Evolutionary conservation across 2,113 vertebrate species (phyloP).

Genomic region (Oxygymnocypris stewartii): DNA sequence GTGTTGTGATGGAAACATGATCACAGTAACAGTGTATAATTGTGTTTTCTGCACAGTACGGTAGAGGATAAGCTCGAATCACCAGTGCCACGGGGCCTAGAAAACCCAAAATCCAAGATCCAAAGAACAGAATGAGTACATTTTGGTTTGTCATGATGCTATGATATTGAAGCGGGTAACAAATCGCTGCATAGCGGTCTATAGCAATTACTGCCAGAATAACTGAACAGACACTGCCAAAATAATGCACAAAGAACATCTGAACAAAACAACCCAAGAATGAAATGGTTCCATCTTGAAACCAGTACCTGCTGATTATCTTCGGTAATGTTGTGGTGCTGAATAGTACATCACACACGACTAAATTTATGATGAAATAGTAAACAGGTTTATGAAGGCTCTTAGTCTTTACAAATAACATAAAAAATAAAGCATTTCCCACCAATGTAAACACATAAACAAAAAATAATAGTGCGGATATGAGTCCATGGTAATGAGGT

Average conservation of each 20-base stretch:
- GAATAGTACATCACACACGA: conserved; percentile 48
- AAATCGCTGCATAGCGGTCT: conserved; percentile 68
- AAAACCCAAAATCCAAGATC: conserved; percentile 46
- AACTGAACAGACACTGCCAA: conserved; percentile 60
- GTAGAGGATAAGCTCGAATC: conserved; percentile 32
- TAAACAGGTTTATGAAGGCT: conserved; percentile 60
- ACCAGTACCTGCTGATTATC: neutral
- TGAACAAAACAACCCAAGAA: neutral
- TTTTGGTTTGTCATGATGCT: conserved; percentile 39
- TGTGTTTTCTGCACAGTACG: neutral
- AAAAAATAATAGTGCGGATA: conserved; percentile 51
- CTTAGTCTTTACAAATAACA: conserved; percentile 30
- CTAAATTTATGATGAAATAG: conserved; percentile 56
- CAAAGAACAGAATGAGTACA: neutral
- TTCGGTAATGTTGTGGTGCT: neutral
- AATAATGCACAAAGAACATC: conserved; percentile 52
- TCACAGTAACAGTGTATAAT: neutral
- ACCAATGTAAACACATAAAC: conserved; percentile 53
- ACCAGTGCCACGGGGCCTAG: conserved; percentile 26
- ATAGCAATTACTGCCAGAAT: conserved; percentile 68
- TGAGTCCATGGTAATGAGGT: conserved; percentile 19
- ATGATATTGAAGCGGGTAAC: conserved; percentile 66
- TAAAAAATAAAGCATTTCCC: conserved; percentile 50
- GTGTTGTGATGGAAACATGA: neutral
- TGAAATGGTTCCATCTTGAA: neutral